Percentiles rank a stretch among this genome's conserved stretches.
Conservation (phyloP, 2,113 vertebrate species). For the Clupea harengus region DNA sequence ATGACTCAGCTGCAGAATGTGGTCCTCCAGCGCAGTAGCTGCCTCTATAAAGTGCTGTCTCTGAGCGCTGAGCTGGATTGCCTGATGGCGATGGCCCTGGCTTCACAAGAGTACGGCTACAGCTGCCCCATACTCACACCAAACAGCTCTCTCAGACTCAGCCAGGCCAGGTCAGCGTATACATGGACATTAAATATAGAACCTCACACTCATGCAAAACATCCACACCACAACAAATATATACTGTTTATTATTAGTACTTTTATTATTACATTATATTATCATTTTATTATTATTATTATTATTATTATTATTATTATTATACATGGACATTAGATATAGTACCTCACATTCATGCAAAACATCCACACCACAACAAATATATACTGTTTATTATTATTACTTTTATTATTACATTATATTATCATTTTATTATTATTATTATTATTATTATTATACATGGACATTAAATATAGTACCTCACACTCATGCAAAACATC, state of each 20-base stretch:
- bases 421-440: too few species aligned
- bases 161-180: conserved; percentile 77
- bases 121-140: conserved; percentile 73
- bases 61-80: conserved; percentile 88
- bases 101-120: conserved; percentile 87
- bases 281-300: too few species aligned
- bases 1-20: conserved; percentile 87
- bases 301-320: too few species aligned
- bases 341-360: neutral
- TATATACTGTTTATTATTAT: too few species aligned
- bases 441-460: too few species aligned
- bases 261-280: too few species aligned
- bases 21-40: conserved; percentile 78
- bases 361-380: neutral
- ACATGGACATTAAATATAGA: neutral
- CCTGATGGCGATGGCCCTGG: conserved; percentile 83
- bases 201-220: neutral
- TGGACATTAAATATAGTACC: neutral
- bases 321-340: neutral
- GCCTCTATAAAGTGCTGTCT: conserved; percentile 81
- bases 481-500: neutral
- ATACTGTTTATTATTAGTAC: too few species aligned
- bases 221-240: neutral
- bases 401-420: too few species aligned
- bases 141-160: conserved; percentile 64